Percentiles rank a stretch among this genome's conserved stretches.
Conservation (phyloP, 2,888 invertebrate genomes). For the Meteorus colon region DNA sequence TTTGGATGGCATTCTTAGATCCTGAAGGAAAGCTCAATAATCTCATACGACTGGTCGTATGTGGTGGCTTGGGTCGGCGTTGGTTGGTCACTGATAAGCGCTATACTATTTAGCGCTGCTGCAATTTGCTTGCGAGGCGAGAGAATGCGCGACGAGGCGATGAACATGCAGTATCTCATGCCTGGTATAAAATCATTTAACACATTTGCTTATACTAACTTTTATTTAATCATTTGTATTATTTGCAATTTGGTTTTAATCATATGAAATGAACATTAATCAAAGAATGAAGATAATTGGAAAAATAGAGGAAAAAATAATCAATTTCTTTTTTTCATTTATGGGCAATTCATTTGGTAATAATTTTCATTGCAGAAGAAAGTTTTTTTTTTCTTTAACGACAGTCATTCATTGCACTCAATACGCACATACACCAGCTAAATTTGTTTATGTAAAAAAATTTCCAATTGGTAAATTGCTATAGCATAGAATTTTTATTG, state of each 20-base stretch:
- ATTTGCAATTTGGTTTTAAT: conserved; percentile 21
- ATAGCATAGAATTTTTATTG: not conserved
- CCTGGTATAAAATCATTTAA: conserved; percentile 81
- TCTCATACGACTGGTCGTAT: conserved; percentile 97
- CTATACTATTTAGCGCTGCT: conserved; percentile 94
- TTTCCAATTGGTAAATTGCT: not conserved
- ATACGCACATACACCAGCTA: not conserved
- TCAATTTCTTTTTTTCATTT: not conserved
- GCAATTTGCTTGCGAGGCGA: conserved; percentile 96
- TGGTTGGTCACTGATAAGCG: conserved; percentile 91
- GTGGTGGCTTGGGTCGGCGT: conserved; percentile 98
- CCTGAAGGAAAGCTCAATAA: conserved; percentile 88
- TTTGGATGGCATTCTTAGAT: conserved; percentile 76
- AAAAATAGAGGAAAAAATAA: not conserved
- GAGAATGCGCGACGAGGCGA: conserved; percentile 94
- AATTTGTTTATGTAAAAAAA: conserved; percentile 26
- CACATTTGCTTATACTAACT: conserved; percentile 64
- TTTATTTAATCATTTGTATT: conserved; percentile 37
- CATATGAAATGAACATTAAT: not conserved
- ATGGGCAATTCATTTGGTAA: conserved; percentile 30
- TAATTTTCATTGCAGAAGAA: conserved; percentile 18
- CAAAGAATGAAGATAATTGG: not conserved
- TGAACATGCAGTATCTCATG: conserved; percentile 98
- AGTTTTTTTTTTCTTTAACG: conserved; percentile 25
- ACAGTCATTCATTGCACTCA: not conserved